Conservation (phyloP, 2,888 invertebrate species). For the Villa cingulata region DNA sequence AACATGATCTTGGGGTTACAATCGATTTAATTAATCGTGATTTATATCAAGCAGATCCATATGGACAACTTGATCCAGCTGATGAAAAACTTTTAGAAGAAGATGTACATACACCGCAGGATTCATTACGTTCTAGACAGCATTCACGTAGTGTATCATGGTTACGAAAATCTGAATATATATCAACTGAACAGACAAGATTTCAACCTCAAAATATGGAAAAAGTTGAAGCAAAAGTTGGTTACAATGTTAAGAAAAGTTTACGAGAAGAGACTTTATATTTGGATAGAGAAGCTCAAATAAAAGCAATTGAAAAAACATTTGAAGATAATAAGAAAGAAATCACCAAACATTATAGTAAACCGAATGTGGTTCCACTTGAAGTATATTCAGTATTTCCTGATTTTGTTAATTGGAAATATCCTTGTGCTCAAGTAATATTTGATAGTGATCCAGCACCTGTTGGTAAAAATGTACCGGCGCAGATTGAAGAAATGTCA, state of each 20-base stretch:
- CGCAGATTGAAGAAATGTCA: constrained; percentile 93
- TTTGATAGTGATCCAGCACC: constrained; percentile 98
- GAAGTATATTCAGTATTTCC: constrained; percentile 83
- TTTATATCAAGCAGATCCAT: constrained; percentile 71
- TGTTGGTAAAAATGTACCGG: constrained; percentile 67
- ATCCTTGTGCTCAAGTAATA: constrained; percentile 94
- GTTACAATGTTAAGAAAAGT: constrained; percentile 93
- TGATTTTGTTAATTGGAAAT: constrained; percentile 95
- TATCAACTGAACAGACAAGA: constrained; percentile 95
- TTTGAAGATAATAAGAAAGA: constrained; percentile 79
- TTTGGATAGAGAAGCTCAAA: constrained; percentile 93
- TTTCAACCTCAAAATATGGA: constrained; percentile 94
- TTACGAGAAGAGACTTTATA: constrained; percentile 84
- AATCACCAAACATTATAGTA: constrained; percentile 89
- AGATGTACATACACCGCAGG: constrained; percentile 77
- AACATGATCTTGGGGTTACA: constrained; percentile 93
- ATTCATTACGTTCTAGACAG: constrained; percentile 81
- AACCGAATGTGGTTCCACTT: constrained; percentile 84
- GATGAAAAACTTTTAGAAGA: constrained; percentile 95
- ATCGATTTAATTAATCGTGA: constrained; percentile 96
- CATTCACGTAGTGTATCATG: constrained; percentile 96
- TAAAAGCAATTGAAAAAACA: constrained; percentile 93
- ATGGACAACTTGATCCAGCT: constrained; percentile 67
- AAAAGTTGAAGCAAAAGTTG: constrained; percentile 97
- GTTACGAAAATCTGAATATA: constrained; percentile 97